Percentiles rank a stretch among this genome's conserved stretches.
These are phyloP conservation scores for Eudemis profundana DNA, from an alignment of 2,888 invertebrate genomes.

Conservation along the genomic window DNA sequence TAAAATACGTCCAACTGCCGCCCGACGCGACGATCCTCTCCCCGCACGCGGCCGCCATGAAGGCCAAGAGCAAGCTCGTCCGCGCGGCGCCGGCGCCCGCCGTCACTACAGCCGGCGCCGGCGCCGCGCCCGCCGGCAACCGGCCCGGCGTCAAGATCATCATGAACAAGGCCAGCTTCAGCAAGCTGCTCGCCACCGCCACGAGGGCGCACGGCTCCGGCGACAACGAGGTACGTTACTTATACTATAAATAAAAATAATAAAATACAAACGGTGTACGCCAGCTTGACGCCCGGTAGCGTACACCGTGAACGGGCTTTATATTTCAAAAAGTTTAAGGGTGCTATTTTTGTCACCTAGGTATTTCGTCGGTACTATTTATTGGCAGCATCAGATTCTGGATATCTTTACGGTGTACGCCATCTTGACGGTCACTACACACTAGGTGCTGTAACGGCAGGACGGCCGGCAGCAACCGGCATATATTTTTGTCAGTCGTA, in stretches of 20 bases:
- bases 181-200: constrained; percentile 60
- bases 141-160: constrained; percentile 78
- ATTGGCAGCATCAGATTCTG: no score
- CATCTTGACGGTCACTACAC: no score
- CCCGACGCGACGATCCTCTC: constrained; percentile 5
- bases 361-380: no score
- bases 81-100: not conserved
- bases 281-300: no score
- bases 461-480: no score
- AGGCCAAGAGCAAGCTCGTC: constrained; percentile 21
- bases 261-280: no score
- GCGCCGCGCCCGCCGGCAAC: constrained; percentile 48
- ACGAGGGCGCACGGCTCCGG: constrained; percentile 37
- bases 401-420: no score
- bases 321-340: no score
- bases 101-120: constrained; percentile 7
- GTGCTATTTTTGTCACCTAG: no score
- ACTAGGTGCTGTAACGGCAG: no score
- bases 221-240: constrained; percentile 31
- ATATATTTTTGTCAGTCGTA: not conserved
- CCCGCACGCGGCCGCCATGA: constrained; percentile 27
- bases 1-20: constrained; percentile 34
- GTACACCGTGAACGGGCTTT: no score
- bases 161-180: constrained; percentile 72
- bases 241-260: not conserved